These are phyloP conservation scores for Folsomia candida DNA, from an alignment of 2,888 invertebrate genomes.

Conservation along the genomic window DNA sequence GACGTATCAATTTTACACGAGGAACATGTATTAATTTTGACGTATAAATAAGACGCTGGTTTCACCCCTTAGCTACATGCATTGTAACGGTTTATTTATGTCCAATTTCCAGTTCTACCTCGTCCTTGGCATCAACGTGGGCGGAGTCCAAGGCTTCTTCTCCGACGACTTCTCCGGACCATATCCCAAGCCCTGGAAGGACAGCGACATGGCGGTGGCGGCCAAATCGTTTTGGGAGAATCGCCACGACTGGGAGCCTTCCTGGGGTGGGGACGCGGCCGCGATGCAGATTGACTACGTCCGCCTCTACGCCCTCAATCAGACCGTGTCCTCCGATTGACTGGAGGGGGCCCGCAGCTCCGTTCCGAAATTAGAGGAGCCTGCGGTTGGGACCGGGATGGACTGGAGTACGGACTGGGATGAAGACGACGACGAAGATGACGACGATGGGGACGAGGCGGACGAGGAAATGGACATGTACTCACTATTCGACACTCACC, in stretches of 20 bases:
- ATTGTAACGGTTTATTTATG: no score
- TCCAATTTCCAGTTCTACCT: slow-evolving; percentile 25
- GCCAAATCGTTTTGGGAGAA: slow-evolving; percentile 30
- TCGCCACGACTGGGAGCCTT: slow-evolving; percentile 20
- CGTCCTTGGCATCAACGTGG: slow-evolving; percentile 27
- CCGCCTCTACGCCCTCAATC: slow-evolving; percentile 25
- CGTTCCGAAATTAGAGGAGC: no score
- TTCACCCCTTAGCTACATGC: not conserved
- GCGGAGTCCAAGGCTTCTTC: slow-evolving; percentile 31
- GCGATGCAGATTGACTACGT: slow-evolving; percentile 38
- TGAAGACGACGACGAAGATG: no score
- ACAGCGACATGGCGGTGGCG: slow-evolving; percentile 25
- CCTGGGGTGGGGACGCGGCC: slow-evolving; percentile 22
- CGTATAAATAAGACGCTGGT: not conserved
- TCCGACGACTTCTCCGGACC: slow-evolving; percentile 25
- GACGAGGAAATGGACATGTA: no score
- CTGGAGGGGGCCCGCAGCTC: slow-evolving; percentile 26
- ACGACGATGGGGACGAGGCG: no score
- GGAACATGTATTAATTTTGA: not conserved
- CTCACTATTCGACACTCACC: no score
- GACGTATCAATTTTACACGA: no score
- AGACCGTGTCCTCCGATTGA: slow-evolving; percentile 27
- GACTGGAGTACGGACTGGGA: no score
- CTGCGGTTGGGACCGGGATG: no score
- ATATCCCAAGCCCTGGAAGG: slow-evolving; percentile 38